Percentiles rank a stretch among this genome's conserved stretches.
Conservation (phyloP, 1,140 invertebrate genomes). For the Drosophila pachea region DNA sequence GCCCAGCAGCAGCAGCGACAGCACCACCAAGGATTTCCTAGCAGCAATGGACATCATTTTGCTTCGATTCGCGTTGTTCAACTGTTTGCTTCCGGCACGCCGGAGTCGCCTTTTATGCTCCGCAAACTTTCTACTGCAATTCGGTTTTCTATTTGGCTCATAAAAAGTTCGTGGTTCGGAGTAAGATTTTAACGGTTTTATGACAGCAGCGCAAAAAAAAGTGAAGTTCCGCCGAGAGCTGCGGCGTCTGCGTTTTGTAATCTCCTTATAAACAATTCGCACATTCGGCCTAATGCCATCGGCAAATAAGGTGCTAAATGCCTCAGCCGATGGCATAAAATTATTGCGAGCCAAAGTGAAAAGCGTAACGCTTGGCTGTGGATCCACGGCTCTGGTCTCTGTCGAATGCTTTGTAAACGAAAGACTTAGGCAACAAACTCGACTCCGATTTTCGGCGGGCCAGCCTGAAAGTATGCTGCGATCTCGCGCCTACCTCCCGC, state of each 20-base stretch:
- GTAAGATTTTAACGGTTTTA: constrained; percentile 67
- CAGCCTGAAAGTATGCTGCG: constrained; percentile 39
- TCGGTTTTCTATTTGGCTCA: constrained; percentile 51
- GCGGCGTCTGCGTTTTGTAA: constrained; percentile 63
- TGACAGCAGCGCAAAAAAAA: constrained; percentile 41
- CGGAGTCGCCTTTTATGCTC: constrained; percentile 56
- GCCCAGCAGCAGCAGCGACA: constrained; percentile 46
- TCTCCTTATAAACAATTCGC: constrained; percentile 78
- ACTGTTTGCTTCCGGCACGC: constrained; percentile 69
- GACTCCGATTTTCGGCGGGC: background rate
- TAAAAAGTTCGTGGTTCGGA: constrained; percentile 30
- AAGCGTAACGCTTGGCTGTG: constrained; percentile 10
- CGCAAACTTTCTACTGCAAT: constrained; percentile 64
- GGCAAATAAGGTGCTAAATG: constrained; percentile 76
- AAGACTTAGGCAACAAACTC: constrained; percentile 41
- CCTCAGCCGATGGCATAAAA: constrained; percentile 46
- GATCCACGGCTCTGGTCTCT: constrained; percentile 5
- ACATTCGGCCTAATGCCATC: constrained; percentile 69
- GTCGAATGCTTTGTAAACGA: constrained; percentile 32
- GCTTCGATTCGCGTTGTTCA: constrained; percentile 27
- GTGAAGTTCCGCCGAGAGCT: constrained; percentile 45
- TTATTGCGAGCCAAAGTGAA: constrained; percentile 38
- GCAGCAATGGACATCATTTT: constrained; percentile 47
- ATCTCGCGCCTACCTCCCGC: no score
- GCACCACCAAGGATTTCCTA: constrained; percentile 38